These are phyloP conservation scores for Apamea sordens DNA, from an alignment of 2,888 invertebrate genomes.

Conservation along the genomic window DNA sequence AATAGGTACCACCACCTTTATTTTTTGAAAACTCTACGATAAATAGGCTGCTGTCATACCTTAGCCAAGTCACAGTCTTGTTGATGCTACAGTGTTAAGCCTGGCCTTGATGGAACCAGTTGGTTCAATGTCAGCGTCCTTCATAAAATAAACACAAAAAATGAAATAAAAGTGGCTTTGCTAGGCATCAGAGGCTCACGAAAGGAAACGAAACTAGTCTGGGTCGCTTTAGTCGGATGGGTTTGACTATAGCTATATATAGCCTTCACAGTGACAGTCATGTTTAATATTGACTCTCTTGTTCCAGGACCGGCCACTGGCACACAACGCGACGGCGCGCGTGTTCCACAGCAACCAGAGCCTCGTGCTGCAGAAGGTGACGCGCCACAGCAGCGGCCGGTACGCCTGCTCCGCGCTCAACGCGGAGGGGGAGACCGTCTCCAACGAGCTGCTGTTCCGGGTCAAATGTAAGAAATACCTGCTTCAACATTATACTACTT, in stretches of 20 bases:
- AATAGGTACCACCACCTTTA: no score
- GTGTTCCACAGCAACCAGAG: slow-evolving; percentile 98
- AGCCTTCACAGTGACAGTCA: neutral
- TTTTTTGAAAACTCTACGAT: no score
- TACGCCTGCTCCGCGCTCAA: slow-evolving; percentile 97
- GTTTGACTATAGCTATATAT: no score
- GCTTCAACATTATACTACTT: neutral
- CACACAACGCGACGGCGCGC: slow-evolving; percentile 96
- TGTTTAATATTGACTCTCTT: neutral
- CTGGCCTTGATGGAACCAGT: neutral
- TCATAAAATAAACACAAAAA: neutral
- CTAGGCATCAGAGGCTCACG: neutral
- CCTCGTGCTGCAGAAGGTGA: slow-evolving; percentile 97
- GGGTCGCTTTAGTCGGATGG: neutral
- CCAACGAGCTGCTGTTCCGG: slow-evolving; percentile 95
- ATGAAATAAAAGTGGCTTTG: neutral
- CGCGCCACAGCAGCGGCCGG: slow-evolving; percentile 95
- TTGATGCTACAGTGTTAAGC: neutral
- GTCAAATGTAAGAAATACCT: slow-evolving; percentile 93
- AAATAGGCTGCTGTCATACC: neutral
- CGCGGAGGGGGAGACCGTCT: slow-evolving; percentile 96
- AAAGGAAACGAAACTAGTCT: neutral
- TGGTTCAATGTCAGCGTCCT: neutral
- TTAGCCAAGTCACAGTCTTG: neutral
- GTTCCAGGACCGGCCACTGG: slow-evolving; percentile 93